These are phyloP conservation scores for Drosophila willistoni DNA, from an alignment of 1,140 invertebrate genomes.

Conservation along the genomic window DNA sequence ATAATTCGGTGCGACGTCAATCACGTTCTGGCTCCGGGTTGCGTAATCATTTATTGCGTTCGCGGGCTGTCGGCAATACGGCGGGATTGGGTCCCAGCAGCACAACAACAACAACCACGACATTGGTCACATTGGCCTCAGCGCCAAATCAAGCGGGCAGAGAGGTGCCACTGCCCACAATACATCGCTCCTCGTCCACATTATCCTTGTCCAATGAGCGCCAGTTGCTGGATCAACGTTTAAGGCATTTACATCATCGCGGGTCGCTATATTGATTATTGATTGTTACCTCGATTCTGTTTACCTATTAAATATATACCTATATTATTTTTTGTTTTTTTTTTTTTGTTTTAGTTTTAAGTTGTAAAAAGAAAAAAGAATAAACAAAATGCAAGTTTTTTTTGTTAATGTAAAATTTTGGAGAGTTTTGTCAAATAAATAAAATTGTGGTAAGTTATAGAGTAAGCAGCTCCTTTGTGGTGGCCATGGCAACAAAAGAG, in stretches of 20 bases:
- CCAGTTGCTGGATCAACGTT: conserved; percentile 71
- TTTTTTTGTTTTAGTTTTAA: conserved; percentile 6
- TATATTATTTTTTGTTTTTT: too few relatives aligned
- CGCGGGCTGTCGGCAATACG: conserved; percentile 66
- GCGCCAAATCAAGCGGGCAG: not conserved
- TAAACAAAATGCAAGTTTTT: not conserved
- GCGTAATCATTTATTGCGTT: conserved; percentile 75
- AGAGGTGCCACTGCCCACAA: conserved; percentile 37
- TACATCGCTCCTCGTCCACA: conserved; percentile 73
- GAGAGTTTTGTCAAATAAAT: too few relatives aligned
- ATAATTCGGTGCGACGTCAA: conserved; percentile 66
- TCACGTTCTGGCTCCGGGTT: conserved; percentile 57
- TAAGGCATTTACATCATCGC: conserved; percentile 73
- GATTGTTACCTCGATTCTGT: conserved; percentile 2
- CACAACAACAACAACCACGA: not conserved
- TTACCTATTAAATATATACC: conserved; percentile 21
- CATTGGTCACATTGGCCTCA: conserved; percentile 18
- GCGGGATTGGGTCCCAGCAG: conserved; percentile 53
- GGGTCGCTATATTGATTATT: conserved; percentile 69
- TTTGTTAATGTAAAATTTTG: conserved; percentile 1
- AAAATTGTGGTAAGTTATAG: too few relatives aligned
- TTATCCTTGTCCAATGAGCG: conserved; percentile 69
- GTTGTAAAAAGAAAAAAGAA: not conserved
- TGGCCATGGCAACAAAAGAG: conserved; percentile 40
- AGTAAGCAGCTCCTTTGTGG: not conserved